Percentiles rank a stretch among this genome's conserved stretches.
These are phyloP conservation scores for Emys orbicularis DNA, from an alignment of 2,797 vertebrate genomes.

Conservation along the genomic window DNA sequence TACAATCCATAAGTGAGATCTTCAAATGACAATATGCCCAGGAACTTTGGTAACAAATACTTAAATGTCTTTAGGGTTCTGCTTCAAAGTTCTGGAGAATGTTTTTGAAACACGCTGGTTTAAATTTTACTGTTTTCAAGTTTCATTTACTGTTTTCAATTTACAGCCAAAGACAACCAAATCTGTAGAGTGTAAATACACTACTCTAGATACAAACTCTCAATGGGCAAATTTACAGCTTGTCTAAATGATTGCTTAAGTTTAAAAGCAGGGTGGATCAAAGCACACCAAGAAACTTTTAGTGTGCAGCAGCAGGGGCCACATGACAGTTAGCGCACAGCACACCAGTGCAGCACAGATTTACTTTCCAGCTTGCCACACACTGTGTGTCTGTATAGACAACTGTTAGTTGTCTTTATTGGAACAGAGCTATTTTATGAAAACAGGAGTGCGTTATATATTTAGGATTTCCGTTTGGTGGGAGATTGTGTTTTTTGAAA, in stretches of 20 bases:
- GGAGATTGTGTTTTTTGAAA: too few species aligned
- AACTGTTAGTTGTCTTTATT: too few species aligned
- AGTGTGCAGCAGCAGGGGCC: background rate
- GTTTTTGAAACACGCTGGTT: too few species aligned
- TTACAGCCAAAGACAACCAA: background rate
- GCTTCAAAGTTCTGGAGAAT: too few species aligned
- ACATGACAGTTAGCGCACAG: too few species aligned
- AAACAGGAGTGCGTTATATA: too few species aligned
- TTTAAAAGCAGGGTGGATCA: background rate
- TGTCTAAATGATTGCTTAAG: background rate
- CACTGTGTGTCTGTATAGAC: background rate
- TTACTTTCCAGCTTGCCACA: background rate
- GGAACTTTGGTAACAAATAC: background rate
- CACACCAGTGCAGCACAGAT: background rate
- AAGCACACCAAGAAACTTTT: background rate
- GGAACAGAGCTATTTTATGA: too few species aligned
- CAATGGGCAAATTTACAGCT: background rate
- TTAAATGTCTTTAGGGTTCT: background rate
- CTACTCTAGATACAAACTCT: background rate
- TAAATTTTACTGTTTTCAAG: too few species aligned
- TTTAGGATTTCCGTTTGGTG: too few species aligned
- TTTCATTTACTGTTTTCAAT: background rate
- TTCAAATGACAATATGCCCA: background rate
- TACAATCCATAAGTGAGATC: background rate
- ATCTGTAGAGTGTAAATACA: too few species aligned